Evolutionary conservation across 2,888 invertebrate species (phyloP), one percentile per base, ranked within the genome.

Genomic region (Chrysolina americana): DNA sequence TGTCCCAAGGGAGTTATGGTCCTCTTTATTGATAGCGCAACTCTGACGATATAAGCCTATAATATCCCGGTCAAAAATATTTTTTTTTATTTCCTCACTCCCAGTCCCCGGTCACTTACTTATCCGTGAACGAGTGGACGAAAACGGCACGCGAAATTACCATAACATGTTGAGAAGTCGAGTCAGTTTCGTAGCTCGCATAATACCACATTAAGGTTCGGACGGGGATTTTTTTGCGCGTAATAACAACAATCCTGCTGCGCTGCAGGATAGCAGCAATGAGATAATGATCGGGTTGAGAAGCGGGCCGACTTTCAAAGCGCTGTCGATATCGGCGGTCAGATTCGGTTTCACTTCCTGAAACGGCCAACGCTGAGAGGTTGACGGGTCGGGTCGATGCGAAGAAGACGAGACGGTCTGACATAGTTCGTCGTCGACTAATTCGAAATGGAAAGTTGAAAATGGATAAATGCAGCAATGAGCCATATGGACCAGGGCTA

Each of bases 311-410:
- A 47, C 71, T 70, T 63, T 75, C 75, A 77, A 77, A 77, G 77
- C 69, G 50, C 64, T 50, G 68, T 59, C 71, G 75, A 70, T 73
- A 77, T 75, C 73, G 73, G 64, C 73, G 71, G 65, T 68, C 64
- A 68, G 74, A 65, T 72, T 68, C 64, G 65, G 75, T 78, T 76
- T 77, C 77, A 78, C 78, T 78, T 78, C 78, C 78, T 78, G 71
- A 74, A 73, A 62, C 23, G 19, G 0, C 5, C 17, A 1, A 1
- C 19, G 19, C 19, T 8, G 23, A 28, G 28, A 59, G 36, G 59
- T 59, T 59, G 28, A 28, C 17, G 59, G 11, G 28, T 15, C 17
- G 59, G 11, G 28, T 15, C 23, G 23, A 15, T 59, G 2, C 8
- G 17, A 50, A 50, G n/a, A n/a, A n/a, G n/a, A n/a, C n/a, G n/a